Evolutionary conservation across 1,140 invertebrate species (phyloP), one percentile per base, ranked within the genome.

Genomic region (Heliconius hermathena): DNA sequence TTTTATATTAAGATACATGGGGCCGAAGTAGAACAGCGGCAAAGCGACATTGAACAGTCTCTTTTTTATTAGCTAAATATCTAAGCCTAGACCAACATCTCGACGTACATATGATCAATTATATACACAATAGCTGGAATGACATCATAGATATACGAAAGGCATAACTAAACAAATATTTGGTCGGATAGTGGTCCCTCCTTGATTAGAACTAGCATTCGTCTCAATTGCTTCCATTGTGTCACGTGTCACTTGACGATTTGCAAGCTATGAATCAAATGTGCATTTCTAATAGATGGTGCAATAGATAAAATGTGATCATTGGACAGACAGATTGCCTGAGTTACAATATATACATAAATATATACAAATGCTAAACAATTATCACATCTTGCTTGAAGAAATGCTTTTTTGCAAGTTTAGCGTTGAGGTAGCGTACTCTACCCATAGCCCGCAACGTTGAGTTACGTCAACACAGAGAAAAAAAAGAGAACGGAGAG

Each of bases 171-270:
- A 79, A 73, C 78, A 79, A 84, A 87, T 87, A 85, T 89, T 88
- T 82, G 82, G 82, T 66, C 79, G 80, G 80, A 79, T 77, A 52
- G 83, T 81, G 77, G 84, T 85, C 86, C 82, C 73, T 78, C 80
- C 83, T 86, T 87, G 86, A 88, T 90, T 90, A 88, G 81, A 78
- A 80, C 74, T 70, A 80, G 83, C 79, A 82, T 85, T 86, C 79
- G 84, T 86, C 83, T 88, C 86, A 90, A 90, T 90, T 89, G 87
- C 82, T 49, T 33, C 81, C 22, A 82, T 86, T 84, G 73, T 75
- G 29, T 74, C 73, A 66, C 60, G 60, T 66, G 60, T 29, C 60
- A 57, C 52, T 81, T 73, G 71, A 78, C 75, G 76, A 77, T 84
- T 84, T 80, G 83, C 77, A 75, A 79, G 76, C 76, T 11, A 20